Base-by-base conservation (phyloP, 2,113 vertebrate genomes). In the Strix uralensis region DNA sequence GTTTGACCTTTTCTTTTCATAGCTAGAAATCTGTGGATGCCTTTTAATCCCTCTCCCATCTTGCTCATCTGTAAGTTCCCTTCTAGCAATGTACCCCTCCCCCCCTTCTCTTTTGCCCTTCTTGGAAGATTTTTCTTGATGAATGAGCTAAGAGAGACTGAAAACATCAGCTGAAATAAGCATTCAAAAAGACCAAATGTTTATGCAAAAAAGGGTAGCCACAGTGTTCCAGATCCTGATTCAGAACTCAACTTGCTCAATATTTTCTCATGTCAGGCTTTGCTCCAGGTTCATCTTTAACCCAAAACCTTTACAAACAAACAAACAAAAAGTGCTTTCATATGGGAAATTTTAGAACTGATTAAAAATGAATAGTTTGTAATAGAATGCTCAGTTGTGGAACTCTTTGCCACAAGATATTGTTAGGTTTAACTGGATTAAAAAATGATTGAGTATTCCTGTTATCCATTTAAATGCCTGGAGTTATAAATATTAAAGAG, bases 391-490 rank as follows among this genome's bases (percentile, higher is more conserved):
- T 96, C 29, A 8, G 36, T 26, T 81, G 4, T 67, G 14, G 38
- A 55, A 92, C 22, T 58, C 54, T 67, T 73, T 71, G 32, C 62
- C 55, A 92, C 38, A 51, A 78, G 55, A 92, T 70, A 84, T 27
- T 94, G 69, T 65, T 81, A 80, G 62, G 67, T 93, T 90, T 93
- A 94, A 92, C 58, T 55, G 86, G 78, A 93, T 95, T 83, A 38
- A 90, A 87, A 86, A 87, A 49, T n/a, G 18, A 63, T 40, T 85
- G 79, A 22, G 4, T 51, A 58, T 81, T 88, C 70, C 57, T 71
- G 38, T 86, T 85, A 79, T 36, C 26, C 75, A 46, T 74, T 96
- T 75, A 83, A 86, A 70, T 32, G 47, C 36, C 36, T 18, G 57
- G 49, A 69, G 62, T 47, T 92, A 84, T 71, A 81, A 92, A 81